phyloP scores from a whole-genome alignment of 1,140 invertebrate species.

The Heterodera schachtii region DNA sequence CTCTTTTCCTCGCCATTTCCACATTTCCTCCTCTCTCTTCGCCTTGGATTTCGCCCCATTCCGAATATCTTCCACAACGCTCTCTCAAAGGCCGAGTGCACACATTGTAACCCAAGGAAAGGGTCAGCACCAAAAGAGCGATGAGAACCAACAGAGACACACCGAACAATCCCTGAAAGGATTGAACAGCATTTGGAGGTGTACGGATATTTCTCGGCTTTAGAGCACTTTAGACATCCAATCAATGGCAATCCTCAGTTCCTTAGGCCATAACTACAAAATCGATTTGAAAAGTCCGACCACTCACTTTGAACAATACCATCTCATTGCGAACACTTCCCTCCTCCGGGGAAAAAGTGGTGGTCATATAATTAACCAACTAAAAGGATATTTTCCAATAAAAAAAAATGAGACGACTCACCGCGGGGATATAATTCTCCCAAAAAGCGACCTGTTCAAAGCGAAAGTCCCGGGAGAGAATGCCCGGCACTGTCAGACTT shows the following conservation, averaged over 20 bases:
- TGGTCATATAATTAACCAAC: conserved; percentile 65
- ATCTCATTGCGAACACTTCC: conserved; percentile 55
- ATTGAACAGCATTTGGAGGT: background rate
- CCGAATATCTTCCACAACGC: background rate
- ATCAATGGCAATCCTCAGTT: background rate
- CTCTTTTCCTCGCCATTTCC: background rate
- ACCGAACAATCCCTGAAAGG: conserved; percentile 36
- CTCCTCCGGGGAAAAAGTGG: conserved; percentile 60
- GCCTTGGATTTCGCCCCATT: background rate
- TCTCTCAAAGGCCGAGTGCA: conserved; percentile 31
- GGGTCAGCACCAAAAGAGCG: conserved; percentile 48
- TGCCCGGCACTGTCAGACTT: conserved; percentile 40
- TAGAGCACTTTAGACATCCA: too few species aligned
- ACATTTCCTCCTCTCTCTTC: background rate
- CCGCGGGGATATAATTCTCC: conserved; percentile 61
- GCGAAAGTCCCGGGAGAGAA: conserved; percentile 56
- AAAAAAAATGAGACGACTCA: background rate
- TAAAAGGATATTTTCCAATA: conserved; percentile 1
- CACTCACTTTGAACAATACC: conserved; percentile 45
- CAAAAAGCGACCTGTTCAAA: conserved; percentile 63
- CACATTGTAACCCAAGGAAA: conserved; percentile 54
- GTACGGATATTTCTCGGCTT: background rate
- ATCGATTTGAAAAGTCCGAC: background rate
- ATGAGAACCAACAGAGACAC: conserved; percentile 49
- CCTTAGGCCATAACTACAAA: background rate